phyloP scores from a whole-genome alignment of 2,113 vertebrate species.

The Actinemys pallida region DNA sequence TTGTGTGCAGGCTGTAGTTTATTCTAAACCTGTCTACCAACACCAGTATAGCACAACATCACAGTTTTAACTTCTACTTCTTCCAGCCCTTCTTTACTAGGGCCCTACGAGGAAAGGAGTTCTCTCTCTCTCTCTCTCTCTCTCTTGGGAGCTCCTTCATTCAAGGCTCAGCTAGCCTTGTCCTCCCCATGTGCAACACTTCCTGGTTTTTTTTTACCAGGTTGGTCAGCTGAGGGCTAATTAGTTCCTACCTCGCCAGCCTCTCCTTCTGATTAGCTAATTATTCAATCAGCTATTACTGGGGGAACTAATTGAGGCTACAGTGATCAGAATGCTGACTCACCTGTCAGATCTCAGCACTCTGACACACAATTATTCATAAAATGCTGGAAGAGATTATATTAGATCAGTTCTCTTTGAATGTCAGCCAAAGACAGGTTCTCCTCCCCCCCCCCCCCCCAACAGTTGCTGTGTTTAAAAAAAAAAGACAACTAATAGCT shows the following conservation, averaged over 20 bases:
- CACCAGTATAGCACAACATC: background rate
- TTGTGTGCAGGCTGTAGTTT: background rate
- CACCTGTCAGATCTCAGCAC: too few relatives aligned
- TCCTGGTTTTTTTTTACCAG: background rate
- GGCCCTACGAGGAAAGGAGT: background rate
- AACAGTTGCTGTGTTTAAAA: background rate
- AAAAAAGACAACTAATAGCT: background rate
- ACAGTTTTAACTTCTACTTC: background rate
- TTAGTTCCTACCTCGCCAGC: too few relatives aligned
- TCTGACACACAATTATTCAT: background rate
- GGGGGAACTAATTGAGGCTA: too few relatives aligned
- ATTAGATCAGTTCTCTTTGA: background rate
- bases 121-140: too few relatives aligned
- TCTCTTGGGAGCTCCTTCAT: background rate
- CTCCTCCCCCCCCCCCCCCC: fast-evolving
- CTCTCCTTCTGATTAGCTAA: too few relatives aligned
- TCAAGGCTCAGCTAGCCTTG: background rate
- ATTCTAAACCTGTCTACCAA: background rate
- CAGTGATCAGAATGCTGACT: background rate
- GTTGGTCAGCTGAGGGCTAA: too few relatives aligned
- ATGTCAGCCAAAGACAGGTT: background rate
- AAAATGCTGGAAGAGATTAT: background rate
- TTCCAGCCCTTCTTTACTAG: background rate
- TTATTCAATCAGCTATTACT: too few relatives aligned
- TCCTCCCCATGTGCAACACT: background rate